Evolutionary conservation across 2,888 invertebrate species (phyloP).

Genomic region (Hermodice carunculata): DNA sequence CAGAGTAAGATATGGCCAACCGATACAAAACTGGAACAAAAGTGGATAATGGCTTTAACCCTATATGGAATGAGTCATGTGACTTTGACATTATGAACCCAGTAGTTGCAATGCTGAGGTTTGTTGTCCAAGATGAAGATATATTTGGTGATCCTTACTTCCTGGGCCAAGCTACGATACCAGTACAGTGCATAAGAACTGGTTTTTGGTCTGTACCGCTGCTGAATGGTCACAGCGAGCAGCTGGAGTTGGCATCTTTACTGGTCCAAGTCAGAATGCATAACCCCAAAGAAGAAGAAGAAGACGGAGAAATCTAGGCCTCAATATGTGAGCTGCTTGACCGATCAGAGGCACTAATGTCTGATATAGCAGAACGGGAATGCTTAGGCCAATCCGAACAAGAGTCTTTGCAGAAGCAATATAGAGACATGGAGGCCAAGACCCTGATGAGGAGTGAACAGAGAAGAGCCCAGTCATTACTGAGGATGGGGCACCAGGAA

Average conservation of each 20-base stretch:
- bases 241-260: constrained; percentile 90
- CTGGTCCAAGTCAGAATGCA: constrained; percentile 84
- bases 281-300: constrained; percentile 67
- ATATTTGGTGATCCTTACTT: constrained; percentile 98
- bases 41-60: constrained; percentile 78
- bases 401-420: no score
- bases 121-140: constrained; percentile 82
- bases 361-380: constrained; percentile 55
- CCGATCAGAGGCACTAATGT: constrained; percentile 53
- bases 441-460: no score
- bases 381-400: no score
- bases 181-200: constrained; percentile 72
- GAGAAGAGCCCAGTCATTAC: no score
- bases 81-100: constrained; percentile 74
- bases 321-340: constrained; percentile 65
- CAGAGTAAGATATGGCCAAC: constrained; percentile 86
- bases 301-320: constrained; percentile 64
- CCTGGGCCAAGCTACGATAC: constrained; percentile 95
- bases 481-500: no score
- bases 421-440: no score
- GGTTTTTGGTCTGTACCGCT: constrained; percentile 94
- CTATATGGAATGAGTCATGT: constrained; percentile 74
- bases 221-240: constrained; percentile 91
- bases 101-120: constrained; percentile 73
- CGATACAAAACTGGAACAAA: constrained; percentile 89